Evolutionary conservation across 2,113 vertebrate genomes (phyloP), one percentile per base, ranked within the genome.

Genomic region (Scomber scombrus): DNA sequence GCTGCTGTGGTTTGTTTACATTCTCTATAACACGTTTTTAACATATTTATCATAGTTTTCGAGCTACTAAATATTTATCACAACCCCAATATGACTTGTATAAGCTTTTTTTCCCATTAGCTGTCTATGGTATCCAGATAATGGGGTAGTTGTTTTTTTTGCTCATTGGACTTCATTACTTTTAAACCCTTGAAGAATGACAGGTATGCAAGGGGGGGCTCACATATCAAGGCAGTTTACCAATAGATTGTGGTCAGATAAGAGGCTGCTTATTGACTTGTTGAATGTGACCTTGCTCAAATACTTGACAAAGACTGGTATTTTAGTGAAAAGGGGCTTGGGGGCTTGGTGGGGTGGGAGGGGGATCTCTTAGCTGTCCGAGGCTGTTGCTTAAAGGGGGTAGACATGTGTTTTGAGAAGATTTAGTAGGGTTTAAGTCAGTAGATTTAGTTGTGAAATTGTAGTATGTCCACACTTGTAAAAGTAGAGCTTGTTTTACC

Each of bases 101-200:
- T 12, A 6, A 10, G 23, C 40, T 66, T 2, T 50, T 52, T 18
- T 52, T 49, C 29, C 47, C 65, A 49, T 73, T 70, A 55, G n/a
- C 56, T 57, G 46, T 58, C 50, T 14, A 7, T 63, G 71, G 16
- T 45, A 54, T 82, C 15, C 60, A 76, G 63, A 81, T 82, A 82
- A 54, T 67, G n/a, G 15, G 15, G 19, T 34, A 72, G 62, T 71
- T 76, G 13, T 50, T 51, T 23, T 55, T 40, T 49, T 49, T 51
- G 21, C 57, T 34, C 58, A 15, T 16, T 52, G 21, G 29, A 46
- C 62, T 67, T 87, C 34, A 81, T 85, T 85, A 82, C 69, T 89
- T 26, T 82, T 65, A 84, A 84, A 80, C 79, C 64, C 61, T 73
- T 55, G 62, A 86, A 75, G 80, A 87, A 92, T 91, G 90, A 73